phyloP scores from a whole-genome alignment of 2,113 vertebrate species.

The Passer domesticus region DNA sequence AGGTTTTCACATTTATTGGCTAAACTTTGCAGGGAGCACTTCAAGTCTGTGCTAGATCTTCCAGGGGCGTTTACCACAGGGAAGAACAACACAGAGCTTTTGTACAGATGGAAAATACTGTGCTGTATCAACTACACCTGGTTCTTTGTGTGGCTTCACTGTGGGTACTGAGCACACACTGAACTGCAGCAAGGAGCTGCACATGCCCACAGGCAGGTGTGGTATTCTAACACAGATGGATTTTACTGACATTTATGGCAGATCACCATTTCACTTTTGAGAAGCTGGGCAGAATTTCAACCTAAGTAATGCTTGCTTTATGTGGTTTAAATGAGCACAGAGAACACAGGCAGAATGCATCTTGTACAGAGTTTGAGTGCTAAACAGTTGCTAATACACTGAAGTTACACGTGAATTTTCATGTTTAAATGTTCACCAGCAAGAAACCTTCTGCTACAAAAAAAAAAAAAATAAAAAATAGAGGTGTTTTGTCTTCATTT shows the following conservation, averaged over 20 bases:
- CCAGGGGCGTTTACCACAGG: not conserved
- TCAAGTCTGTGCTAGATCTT: not conserved
- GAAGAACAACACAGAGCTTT: not conserved
- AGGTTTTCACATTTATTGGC: conserved; percentile 66
- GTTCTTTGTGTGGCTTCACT: not conserved
- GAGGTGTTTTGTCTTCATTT: not conserved
- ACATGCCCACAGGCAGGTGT: not conserved
- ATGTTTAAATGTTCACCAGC: conserved; percentile 22
- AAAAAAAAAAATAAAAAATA: not conserved
- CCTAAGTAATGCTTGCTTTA: not conserved
- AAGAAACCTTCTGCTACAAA: not conserved
- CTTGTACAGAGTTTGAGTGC: not conserved
- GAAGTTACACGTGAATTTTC: not conserved
- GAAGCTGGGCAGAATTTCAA: conserved; percentile 4
- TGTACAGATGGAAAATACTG: not conserved
- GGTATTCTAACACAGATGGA: not conserved
- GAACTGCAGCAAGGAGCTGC: not conserved
- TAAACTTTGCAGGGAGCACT: conserved; percentile 37
- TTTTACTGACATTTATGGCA: not conserved
- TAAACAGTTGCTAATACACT: not conserved
- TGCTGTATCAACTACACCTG: not conserved
- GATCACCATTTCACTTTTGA: not conserved
- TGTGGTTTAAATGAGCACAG: conserved; percentile 19
- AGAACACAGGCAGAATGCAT: conserved; percentile 15
- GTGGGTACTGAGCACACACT: not conserved